phyloP scores from a whole-genome alignment of 2,113 vertebrate species.

The Dasyurus viverrinus region DNA sequence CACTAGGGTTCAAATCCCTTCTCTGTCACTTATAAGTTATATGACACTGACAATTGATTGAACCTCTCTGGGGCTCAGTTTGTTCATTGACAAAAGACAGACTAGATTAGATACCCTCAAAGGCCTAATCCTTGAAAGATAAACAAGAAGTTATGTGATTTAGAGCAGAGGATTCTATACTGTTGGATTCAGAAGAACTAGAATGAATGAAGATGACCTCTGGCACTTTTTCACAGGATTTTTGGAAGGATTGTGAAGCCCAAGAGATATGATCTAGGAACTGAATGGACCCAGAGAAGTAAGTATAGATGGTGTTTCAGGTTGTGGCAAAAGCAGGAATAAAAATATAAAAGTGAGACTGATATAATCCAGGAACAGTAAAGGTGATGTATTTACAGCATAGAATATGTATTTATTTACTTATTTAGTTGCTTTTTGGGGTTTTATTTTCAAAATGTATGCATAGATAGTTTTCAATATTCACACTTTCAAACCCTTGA shows the following conservation, averaged over 20 bases:
- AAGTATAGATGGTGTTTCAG: background rate
- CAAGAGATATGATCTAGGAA: background rate
- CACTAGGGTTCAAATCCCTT: background rate
- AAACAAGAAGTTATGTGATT: background rate
- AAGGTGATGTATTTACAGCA: background rate
- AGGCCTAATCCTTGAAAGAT: background rate
- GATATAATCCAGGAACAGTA: background rate
- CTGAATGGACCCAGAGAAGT: background rate
- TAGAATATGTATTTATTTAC: background rate
- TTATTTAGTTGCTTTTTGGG: too few species aligned
- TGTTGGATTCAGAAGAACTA: background rate
- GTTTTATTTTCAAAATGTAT: too few species aligned
- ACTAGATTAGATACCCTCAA: background rate
- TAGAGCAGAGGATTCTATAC: background rate
- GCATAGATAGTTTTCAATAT: too few species aligned
- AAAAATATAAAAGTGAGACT: background rate
- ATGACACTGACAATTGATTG: background rate
- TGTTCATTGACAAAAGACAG: background rate
- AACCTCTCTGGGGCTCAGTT: background rate
- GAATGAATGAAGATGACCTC: background rate
- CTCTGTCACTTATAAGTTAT: background rate
- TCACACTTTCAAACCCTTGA: too few species aligned
- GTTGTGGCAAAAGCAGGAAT: background rate
- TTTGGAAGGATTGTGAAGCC: background rate
- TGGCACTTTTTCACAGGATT: background rate